Percentiles rank a stretch among this genome's conserved stretches.
These are phyloP conservation scores for Triops cancriformis DNA, from an alignment of 1,140 invertebrate genomes.

Conservation along the genomic window DNA sequence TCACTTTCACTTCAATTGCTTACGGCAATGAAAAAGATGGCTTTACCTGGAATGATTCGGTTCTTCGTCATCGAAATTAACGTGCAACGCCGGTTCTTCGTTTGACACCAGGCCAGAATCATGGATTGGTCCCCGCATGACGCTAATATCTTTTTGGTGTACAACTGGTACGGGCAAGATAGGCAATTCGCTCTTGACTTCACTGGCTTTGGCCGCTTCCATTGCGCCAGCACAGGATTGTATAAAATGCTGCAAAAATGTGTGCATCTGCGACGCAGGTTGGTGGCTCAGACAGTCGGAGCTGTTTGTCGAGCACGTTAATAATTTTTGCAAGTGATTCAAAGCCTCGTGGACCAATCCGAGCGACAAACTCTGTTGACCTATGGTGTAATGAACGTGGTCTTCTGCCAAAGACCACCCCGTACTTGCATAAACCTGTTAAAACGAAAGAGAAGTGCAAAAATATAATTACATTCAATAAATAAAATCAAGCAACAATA, in stretches of 20 bases:
- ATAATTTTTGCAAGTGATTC: constrained; percentile 64
- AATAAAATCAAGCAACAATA: not conserved
- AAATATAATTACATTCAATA: not conserved
- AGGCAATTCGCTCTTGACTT: constrained; percentile 46
- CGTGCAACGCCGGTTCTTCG: constrained; percentile 36
- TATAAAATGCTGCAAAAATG: constrained; percentile 81
- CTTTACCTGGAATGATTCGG: constrained; percentile 29
- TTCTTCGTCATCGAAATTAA: constrained; percentile 38
- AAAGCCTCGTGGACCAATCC: constrained; percentile 65
- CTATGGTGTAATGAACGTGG: constrained; percentile 89
- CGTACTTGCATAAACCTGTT: constrained; percentile 63
- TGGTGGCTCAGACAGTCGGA: constrained; percentile 43
- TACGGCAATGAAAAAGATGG: no score
- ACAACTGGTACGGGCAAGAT: constrained; percentile 58
- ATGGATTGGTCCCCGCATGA: constrained; percentile 46
- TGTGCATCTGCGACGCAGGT: constrained; percentile 64
- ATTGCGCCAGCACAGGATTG: constrained; percentile 49
- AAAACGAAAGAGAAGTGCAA: constrained; percentile 29
- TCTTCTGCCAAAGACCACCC: constrained; percentile 87
- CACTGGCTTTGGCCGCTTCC: constrained; percentile 43
- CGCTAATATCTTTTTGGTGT: constrained; percentile 54
- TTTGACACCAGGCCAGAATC: constrained; percentile 41
- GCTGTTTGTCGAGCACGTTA: constrained; percentile 58
- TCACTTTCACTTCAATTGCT: no score
- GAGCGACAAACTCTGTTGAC: constrained; percentile 72